These are phyloP conservation scores for Tarsius wallacei DNA, from an alignment of 2,797 vertebrate genomes.

Conservation along the genomic window DNA sequence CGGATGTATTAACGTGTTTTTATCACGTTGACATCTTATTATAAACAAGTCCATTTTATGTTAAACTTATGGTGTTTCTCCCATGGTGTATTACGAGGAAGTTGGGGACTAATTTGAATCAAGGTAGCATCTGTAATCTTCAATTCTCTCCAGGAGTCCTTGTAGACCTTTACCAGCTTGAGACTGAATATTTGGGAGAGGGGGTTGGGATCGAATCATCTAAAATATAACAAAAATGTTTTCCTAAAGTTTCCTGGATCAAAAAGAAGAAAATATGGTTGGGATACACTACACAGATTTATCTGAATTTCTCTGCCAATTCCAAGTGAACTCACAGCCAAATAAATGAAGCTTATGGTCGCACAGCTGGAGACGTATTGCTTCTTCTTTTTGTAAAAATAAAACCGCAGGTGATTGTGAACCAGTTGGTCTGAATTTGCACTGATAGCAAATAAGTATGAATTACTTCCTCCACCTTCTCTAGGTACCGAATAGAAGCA, in stretches of 20 bases:
- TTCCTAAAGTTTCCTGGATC: constrained; percentile 81
- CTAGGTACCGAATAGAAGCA: neutral
- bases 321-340: constrained; percentile 33
- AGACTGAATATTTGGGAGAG: neutral
- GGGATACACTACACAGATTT: constrained; percentile 3
- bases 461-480: constrained; percentile 67
- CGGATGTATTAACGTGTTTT: constrained; percentile 85
- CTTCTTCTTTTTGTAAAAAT: constrained; percentile 66
- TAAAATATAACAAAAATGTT: constrained; percentile 72
- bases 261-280: constrained; percentile 72
- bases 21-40: constrained; percentile 75
- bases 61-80: constrained; percentile 49
- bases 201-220: neutral
- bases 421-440: constrained; percentile 36
- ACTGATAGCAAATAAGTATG: neutral
- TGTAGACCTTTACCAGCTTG: constrained; percentile 45
- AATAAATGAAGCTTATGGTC: constrained; percentile 42
- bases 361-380: constrained; percentile 40
- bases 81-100: constrained; percentile 75
- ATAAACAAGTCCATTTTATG: constrained; percentile 77
- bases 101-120: constrained; percentile 40
- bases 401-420: constrained; percentile 32
- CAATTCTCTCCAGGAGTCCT: constrained; percentile 66
- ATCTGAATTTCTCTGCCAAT: constrained; percentile 80
- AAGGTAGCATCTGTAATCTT: neutral